Evolutionary conservation across 2,888 invertebrate genomes (phyloP).

Genomic region (Galeopsomyia nigrocyanea): DNA sequence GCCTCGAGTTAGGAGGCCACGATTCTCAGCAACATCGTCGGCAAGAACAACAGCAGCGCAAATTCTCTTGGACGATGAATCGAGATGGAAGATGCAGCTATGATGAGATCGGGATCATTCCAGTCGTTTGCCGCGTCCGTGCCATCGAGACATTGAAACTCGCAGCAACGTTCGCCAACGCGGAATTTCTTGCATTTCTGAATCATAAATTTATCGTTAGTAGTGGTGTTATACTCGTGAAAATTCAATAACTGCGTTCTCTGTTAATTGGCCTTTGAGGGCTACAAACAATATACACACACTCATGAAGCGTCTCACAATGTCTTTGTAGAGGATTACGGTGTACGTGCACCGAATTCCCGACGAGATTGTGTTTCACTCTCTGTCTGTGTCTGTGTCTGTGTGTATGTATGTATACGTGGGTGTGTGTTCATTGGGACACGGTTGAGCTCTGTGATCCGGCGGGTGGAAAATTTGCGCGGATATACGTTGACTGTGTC

Average conservation of each 20-base stretch:
- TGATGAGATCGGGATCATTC: slow-evolving; percentile 60
- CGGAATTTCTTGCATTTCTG: slow-evolving; percentile 90
- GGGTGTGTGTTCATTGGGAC: no score
- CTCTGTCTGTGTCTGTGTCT: no score
- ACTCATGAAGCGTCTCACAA: slow-evolving; percentile 13
- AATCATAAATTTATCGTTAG: no score
- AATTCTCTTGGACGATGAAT: slow-evolving; percentile 30
- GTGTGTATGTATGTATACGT: no score
- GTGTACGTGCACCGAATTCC: slow-evolving; percentile 6
- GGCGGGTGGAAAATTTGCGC: not conserved
- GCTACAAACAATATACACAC: not conserved
- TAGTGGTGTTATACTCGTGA: slow-evolving; percentile 19
- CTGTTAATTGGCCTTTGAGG: slow-evolving; percentile 28
- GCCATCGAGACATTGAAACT: slow-evolving; percentile 86
- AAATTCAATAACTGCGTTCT: no score
- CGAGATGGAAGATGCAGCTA: slow-evolving; percentile 54
- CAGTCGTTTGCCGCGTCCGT: slow-evolving; percentile 56
- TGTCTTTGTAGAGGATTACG: slow-evolving; percentile 8
- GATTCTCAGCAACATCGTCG: not conserved
- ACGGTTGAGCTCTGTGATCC: not conserved
- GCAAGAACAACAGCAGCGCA: not conserved
- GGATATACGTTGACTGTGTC: not conserved
- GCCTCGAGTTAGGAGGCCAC: slow-evolving; percentile 24
- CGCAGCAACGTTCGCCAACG: slow-evolving; percentile 88
- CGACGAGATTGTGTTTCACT: not conserved